Evolutionary conservation across 1,140 invertebrate genomes (phyloP).

Genomic region (Drosophila equinoxialis): DNA sequence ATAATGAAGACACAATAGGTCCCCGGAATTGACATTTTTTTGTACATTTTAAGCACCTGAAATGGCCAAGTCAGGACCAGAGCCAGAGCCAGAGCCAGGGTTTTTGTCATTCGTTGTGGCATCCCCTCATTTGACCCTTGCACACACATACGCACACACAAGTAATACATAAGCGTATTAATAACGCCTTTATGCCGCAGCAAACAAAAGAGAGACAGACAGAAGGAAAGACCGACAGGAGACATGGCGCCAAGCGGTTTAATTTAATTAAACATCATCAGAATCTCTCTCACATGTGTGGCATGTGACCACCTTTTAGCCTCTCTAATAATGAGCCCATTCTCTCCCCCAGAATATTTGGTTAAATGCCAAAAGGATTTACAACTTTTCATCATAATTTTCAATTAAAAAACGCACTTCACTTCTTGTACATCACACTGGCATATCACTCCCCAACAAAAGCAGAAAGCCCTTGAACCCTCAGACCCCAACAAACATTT

Average conservation of each 20-base stretch:
- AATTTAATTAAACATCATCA: constrained; percentile 81
- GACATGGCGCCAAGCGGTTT: constrained; percentile 62
- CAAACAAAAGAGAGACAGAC: constrained; percentile 45
- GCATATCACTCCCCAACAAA: neutral
- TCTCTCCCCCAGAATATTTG: constrained; percentile 11
- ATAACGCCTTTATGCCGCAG: constrained; percentile 78
- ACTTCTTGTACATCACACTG: constrained; percentile 10
- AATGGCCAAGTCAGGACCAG: constrained; percentile 38
- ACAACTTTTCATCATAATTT: constrained; percentile 81
- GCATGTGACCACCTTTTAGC: constrained; percentile 68
- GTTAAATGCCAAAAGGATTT: constrained; percentile 56
- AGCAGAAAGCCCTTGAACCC: constrained; percentile 16
- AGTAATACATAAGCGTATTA: constrained; percentile 72
- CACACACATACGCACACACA: constrained; percentile 39
- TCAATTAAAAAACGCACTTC: constrained; percentile 78
- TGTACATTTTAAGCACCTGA: constrained; percentile 73
- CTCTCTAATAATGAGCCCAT: constrained; percentile 37
- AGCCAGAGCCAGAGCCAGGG: neutral
- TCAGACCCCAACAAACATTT: constrained; percentile 37
- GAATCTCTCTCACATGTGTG: constrained; percentile 43
- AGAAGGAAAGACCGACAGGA: constrained; percentile 16
- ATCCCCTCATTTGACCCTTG: constrained; percentile 12
- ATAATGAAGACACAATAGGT: constrained; percentile 69
- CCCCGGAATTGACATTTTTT: constrained; percentile 66
- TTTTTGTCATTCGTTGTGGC: constrained; percentile 1